These are phyloP conservation scores for Matsumurasca onukii DNA, from an alignment of 1,140 invertebrate genomes.

Conservation along the genomic window DNA sequence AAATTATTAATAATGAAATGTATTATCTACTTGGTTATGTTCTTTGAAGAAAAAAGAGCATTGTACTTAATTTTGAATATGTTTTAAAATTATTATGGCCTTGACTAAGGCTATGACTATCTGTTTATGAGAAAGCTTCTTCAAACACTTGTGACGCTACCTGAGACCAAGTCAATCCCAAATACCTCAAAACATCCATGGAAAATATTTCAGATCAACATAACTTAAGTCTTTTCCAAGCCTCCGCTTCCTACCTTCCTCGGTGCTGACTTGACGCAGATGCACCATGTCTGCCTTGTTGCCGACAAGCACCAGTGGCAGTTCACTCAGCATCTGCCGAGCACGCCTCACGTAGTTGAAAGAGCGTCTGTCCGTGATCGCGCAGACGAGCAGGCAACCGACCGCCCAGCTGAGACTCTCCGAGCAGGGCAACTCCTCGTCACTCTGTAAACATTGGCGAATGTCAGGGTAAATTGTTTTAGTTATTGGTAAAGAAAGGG, in stretches of 20 bases:
- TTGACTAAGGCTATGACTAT: too few relatives aligned
- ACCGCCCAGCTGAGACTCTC: constrained; percentile 87
- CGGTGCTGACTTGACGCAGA: constrained; percentile 81
- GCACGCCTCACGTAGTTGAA: constrained; percentile 82
- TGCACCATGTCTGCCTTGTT: constrained; percentile 94
- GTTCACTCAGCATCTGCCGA: constrained; percentile 67
- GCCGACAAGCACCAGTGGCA: constrained; percentile 76
- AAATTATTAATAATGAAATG: too few relatives aligned
- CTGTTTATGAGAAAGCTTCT: too few relatives aligned
- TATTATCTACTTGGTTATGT: too few relatives aligned
- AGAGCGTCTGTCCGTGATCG: constrained; percentile 83
- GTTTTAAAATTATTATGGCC: too few relatives aligned
- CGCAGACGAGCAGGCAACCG: constrained; percentile 85
- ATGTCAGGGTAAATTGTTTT: neutral
- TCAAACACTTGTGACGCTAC: too few relatives aligned
- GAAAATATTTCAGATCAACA: too few relatives aligned
- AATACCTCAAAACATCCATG: too few relatives aligned
- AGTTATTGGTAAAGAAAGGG: neutral
- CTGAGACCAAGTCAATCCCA: too few relatives aligned
- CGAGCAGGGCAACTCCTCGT: constrained; percentile 69
- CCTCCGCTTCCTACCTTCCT: constrained; percentile 64
- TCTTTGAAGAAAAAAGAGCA: too few relatives aligned
- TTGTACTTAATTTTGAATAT: too few relatives aligned
- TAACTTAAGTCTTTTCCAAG: too few relatives aligned
- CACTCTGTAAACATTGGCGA: constrained; percentile 49